Evolutionary conservation across 2,797 vertebrate species (phyloP).

Genomic region (Coranthus polyacanthus): DNA sequence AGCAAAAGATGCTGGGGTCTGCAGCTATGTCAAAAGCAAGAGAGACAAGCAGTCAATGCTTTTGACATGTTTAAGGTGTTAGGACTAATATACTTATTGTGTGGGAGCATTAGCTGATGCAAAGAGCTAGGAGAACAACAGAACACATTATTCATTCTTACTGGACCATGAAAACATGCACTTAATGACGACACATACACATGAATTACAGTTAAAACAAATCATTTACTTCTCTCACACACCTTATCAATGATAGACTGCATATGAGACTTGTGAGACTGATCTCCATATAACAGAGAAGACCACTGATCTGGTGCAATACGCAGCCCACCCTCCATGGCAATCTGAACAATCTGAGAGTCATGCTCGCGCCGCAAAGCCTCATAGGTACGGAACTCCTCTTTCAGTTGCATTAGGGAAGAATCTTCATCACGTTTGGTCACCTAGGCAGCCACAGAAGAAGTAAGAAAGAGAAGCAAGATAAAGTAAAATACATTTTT

Average conservation of each 20-base stretch:
- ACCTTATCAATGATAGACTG: constrained; percentile 99
- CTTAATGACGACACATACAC: background rate
- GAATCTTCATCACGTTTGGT: constrained; percentile 99
- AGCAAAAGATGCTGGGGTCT: constrained; percentile 99
- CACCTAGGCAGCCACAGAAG: constrained; percentile 83
- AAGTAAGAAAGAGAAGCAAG: background rate
- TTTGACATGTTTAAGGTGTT: background rate
- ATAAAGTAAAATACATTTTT: no score
- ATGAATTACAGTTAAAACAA: background rate
- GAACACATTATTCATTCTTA: background rate
- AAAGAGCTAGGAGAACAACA: background rate
- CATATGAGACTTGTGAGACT: constrained; percentile 99
- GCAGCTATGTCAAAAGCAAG: constrained; percentile 85
- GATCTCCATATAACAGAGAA: constrained; percentile 96
- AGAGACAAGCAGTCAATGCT: constrained; percentile 1
- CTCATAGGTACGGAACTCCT: constrained; percentile 97
- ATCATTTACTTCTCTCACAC: constrained; percentile 29
- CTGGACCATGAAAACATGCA: background rate
- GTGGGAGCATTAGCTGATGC: background rate
- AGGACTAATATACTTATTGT: background rate
- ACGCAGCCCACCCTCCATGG: constrained; percentile 97
- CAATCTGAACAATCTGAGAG: constrained; percentile 99
- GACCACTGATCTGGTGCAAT: constrained; percentile 99
- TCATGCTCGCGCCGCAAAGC: constrained; percentile 96
- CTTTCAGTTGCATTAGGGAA: constrained; percentile 98